Evolutionary conservation across 2,888 invertebrate genomes (phyloP).

Genomic region (Onthophagus sagittarius): DNA sequence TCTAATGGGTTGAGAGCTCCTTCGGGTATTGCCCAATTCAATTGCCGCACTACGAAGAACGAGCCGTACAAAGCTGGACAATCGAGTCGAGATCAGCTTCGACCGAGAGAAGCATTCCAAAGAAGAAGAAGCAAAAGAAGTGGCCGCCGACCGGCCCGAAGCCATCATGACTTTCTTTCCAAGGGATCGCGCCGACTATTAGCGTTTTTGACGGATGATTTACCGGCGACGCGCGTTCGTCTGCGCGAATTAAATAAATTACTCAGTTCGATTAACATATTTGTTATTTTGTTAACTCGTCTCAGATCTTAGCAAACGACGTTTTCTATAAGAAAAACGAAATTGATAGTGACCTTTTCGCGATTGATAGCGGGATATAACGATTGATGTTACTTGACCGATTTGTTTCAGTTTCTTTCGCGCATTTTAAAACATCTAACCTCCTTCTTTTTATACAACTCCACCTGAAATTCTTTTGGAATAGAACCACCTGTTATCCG

Average conservation of each 20-base stretch:
- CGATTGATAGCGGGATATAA: neutral
- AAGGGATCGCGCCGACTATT: slow-evolving; percentile 13
- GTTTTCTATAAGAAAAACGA: slow-evolving; percentile 1
- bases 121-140: neutral
- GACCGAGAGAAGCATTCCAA: neutral
- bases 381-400: neutral
- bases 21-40: neutral
- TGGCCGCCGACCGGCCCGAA: neutral
- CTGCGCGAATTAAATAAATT: slow-evolving; percentile 19
- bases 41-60: neutral
- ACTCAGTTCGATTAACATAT: slow-evolving; percentile 15
- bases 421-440: neutral
- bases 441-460: no score
- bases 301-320: neutral
- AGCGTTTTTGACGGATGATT: slow-evolving; percentile 16
- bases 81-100: neutral
- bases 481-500: neutral
- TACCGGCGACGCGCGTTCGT: slow-evolving; percentile 1
- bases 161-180: slow-evolving; percentile 6
- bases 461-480: neutral
- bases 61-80: neutral
- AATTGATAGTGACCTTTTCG: neutral
- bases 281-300: slow-evolving; percentile 1
- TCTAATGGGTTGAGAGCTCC: neutral
- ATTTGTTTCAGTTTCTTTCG: neutral